Base-by-base conservation (phyloP, 1,140 invertebrate genomes). In the Asobara japonica region DNA sequence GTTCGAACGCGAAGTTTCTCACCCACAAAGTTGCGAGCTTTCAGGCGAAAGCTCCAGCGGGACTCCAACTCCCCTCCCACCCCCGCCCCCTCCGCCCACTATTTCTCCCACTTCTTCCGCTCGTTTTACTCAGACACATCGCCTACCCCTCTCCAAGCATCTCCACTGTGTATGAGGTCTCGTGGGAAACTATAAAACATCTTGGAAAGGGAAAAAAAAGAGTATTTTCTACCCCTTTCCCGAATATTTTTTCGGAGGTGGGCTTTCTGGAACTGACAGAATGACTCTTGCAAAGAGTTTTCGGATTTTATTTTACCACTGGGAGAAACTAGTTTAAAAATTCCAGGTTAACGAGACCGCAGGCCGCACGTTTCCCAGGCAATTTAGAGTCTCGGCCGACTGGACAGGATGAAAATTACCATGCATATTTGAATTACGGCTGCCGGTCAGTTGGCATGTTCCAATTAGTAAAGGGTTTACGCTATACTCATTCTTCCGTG, bases 21-120 rank as follows among this genome's bases (percentile, higher is more conserved):
- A 74, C 71, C 71, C 60, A 71, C 69, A 71, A 80, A 80, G 79
- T 80, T 80, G 76, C 73, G 67, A 79, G 77, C 79, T 80, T 81
- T 79, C 78, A 76, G 79, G 77, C 78, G 77, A 79, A 79, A 76
- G 74, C 80, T 81, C 79, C 79, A 81, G 79, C 79, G 76, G 78
- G 74, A 72, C 70, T 82, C 80, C 77, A 76, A 77, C 73, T 74
- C 72, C 70, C 31, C 66, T 74, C 75, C 69, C 73, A 71, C 51
- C 20, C 38, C 27, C 64, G 48, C 65, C 18, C 56, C 45, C 45
- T 36, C 61, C n/a, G 25, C 13, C 33, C 27, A 36, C n/a, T 8
- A 2, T 16, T 45, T 29, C 11, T 0, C n/a, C 11, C 36, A 45
- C 41, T 67, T 41, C 10, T 66, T 38, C 33, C 38, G 13, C 62